A percentile compares a stretch with the other conserved stretches of the same genome.
These are phyloP conservation scores for Harpagoxenus sublaevis DNA, from an alignment of 2,888 invertebrate species.

Conservation along the genomic window DNA sequence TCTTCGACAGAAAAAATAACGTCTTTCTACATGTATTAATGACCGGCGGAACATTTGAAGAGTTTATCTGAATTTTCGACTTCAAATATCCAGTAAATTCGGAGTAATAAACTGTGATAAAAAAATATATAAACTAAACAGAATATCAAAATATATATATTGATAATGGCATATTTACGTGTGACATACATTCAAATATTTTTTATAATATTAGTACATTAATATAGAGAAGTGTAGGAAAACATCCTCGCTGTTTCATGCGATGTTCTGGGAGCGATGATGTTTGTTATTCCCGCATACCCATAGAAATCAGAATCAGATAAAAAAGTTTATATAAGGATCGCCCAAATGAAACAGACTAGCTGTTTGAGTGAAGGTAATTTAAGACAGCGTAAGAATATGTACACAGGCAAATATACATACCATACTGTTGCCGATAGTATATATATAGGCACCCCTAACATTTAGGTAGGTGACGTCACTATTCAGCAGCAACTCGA, in stretches of 20 bases:
- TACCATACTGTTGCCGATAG: too few species aligned
- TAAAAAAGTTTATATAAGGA: background rate
- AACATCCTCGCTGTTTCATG: background rate
- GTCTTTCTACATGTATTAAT: background rate
- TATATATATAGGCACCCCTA: too few species aligned
- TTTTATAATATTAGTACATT: background rate
- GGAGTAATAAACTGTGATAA: background rate
- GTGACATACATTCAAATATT: background rate
- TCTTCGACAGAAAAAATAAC: background rate
- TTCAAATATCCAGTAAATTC: background rate
- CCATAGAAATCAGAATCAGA: background rate
- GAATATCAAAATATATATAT: background rate
- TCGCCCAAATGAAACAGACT: too few species aligned
- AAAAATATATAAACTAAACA: background rate
- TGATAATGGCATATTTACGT: constrained; percentile 3
- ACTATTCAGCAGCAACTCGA: too few species aligned
- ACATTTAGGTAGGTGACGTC: too few species aligned
- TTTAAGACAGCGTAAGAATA: too few species aligned
- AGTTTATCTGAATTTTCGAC: background rate
- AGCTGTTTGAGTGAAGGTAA: too few species aligned
- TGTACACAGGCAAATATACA: too few species aligned
- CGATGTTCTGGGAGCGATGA: background rate
- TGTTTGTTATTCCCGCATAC: background rate
- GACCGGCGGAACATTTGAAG: background rate
- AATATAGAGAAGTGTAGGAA: constrained; percentile 23